phyloP scores from a whole-genome alignment of 2,797 vertebrate species.

The Hypotaenidia okinawae region DNA sequence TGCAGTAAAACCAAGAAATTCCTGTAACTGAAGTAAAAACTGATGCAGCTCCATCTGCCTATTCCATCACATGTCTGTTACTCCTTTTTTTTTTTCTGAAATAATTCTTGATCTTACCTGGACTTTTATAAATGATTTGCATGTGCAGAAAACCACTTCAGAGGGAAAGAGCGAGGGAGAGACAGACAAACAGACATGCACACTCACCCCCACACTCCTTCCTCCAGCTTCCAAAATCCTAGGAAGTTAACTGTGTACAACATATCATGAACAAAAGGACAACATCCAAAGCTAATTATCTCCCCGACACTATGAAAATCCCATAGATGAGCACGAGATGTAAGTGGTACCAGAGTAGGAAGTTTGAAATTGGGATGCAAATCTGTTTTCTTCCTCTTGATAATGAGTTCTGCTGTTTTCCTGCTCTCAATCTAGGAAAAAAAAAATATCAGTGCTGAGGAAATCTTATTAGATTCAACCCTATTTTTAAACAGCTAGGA shows the following conservation, averaged over 20 bases:
- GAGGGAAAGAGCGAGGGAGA: too few species aligned
- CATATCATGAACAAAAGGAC: background rate
- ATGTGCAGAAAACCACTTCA: background rate
- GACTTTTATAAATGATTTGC: background rate
- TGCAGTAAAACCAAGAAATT: background rate
- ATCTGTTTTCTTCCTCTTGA: background rate
- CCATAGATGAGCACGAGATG: background rate
- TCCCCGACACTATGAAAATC: background rate
- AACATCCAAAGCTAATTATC: background rate
- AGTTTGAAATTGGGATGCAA: constrained; percentile 15
- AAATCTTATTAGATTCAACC: constrained; percentile 16
- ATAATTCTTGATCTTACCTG: background rate
- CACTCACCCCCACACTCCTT: background rate
- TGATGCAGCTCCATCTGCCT: background rate
- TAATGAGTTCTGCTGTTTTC: background rate
- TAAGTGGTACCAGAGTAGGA: background rate
- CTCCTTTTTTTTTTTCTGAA: background rate
- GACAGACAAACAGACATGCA: too few species aligned
- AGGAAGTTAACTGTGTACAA: background rate
- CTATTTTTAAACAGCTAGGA: constrained; percentile 48
- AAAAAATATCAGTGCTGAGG: background rate
- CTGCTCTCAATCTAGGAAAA: background rate
- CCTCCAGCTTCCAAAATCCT: background rate
- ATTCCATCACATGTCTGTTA: background rate
- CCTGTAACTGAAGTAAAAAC: background rate